A percentile compares a stretch with the other conserved stretches of the same genome.
Evolutionary conservation across 2,797 vertebrate species (phyloP).

Genomic region (Cossypha heuglini): DNA sequence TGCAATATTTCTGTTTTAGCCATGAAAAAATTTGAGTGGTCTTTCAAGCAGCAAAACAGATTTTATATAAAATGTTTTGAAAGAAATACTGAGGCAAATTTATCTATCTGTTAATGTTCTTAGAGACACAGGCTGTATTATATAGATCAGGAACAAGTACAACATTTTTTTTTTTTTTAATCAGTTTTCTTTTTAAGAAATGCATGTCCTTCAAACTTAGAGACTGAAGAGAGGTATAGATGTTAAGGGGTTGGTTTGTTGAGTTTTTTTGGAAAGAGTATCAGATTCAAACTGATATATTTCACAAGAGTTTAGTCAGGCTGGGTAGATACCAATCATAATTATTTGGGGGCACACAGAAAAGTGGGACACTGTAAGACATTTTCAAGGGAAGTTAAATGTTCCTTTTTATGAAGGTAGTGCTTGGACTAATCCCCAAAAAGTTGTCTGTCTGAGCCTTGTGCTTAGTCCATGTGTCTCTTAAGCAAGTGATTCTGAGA

Average conservation of each 20-base stretch:
- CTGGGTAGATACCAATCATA: background rate
- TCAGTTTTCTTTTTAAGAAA: background rate
- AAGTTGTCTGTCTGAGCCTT: background rate
- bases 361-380: background rate
- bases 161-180: background rate
- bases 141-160: background rate
- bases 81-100: background rate
- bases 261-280: background rate
- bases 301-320: background rate
- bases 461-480: background rate
- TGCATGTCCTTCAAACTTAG: background rate
- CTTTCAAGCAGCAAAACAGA: background rate
- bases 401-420: background rate
- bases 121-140: background rate
- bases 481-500: background rate
- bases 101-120: background rate
- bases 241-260: accelerated
- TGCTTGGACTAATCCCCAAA: background rate
- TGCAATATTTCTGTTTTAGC: background rate
- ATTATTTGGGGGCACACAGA: background rate
- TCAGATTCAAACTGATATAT: background rate
- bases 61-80: background rate
- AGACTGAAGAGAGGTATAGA: background rate
- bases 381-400: background rate
- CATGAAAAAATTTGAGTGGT: background rate